Conservation (phyloP, 1,140 invertebrate genomes). For the Cheumatopsyche charites region DNA sequence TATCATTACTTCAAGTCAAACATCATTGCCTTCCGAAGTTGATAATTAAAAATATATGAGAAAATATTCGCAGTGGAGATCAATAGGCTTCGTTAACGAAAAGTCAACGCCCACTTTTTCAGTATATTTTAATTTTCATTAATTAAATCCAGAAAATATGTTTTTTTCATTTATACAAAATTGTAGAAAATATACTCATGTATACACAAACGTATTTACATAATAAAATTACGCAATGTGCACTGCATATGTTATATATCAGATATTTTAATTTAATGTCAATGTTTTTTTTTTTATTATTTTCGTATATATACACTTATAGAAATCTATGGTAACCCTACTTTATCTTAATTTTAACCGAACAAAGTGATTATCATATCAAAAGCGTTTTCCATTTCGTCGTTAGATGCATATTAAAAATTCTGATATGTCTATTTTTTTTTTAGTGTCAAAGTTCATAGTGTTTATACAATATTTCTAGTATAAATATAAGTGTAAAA, state of each 20-base stretch:
- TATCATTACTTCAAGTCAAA: not conserved
- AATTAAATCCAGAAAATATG: too few species aligned
- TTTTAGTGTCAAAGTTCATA: too few species aligned
- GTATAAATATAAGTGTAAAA: too few species aligned
- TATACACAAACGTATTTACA: not conserved
- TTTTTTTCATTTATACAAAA: too few species aligned
- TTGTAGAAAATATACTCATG: too few species aligned
- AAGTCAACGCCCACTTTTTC: not conserved
- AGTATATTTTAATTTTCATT: not conserved
- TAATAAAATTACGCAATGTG: too few species aligned
- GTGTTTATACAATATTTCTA: too few species aligned
- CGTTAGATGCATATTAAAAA: not conserved
- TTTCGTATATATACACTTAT: not conserved
- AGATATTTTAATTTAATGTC: not conserved
- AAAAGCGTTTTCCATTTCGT: not conserved
- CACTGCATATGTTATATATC: too few species aligned
- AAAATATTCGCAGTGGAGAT: not conserved
- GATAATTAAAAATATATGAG: constrained; percentile 4
- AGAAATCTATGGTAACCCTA: not conserved
- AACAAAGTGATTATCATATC: constrained; percentile 13
- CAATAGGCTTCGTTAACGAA: constrained; percentile 16
- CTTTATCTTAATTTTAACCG: not conserved
- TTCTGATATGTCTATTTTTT: too few species aligned
- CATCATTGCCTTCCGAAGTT: not conserved
- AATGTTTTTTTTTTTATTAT: not conserved